Conservation (phyloP, 2,797 vertebrate genomes). For the Fistularia commersonii region DNA sequence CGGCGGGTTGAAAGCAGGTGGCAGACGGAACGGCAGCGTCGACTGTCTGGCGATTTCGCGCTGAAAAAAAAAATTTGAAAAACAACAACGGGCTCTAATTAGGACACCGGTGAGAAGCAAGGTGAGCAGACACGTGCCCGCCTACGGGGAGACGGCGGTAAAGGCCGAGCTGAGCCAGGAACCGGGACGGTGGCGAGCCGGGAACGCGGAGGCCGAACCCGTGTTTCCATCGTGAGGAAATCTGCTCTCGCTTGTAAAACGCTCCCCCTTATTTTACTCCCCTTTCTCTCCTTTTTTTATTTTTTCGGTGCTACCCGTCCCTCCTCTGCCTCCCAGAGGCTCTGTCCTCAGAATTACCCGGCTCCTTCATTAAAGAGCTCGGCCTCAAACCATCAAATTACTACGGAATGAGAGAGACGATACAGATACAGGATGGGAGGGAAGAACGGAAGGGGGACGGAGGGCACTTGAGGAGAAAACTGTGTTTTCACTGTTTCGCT, state of each 20-base stretch:
- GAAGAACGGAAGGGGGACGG: slow-evolving; percentile 11
- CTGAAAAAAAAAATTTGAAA: too few species aligned
- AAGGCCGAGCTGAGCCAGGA: too few species aligned
- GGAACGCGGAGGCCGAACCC: too few species aligned
- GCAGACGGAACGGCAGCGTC: slow-evolving; percentile 17
- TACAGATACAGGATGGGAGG: too few species aligned
- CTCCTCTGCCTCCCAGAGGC: slow-evolving; percentile 43
- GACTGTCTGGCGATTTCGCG: slow-evolving; percentile 22
- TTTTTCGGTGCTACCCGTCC: slow-evolving; percentile 26
- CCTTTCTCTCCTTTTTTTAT: slow-evolving; percentile 18
- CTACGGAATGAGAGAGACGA: too few species aligned
- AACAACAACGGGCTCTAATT: slow-evolving; percentile 51
- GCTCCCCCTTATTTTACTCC: slow-evolving; percentile 29
- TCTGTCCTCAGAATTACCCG: slow-evolving; percentile 63
- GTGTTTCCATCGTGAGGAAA: slow-evolving; percentile 22
- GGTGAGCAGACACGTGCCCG: too few species aligned
- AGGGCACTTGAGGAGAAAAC: slow-evolving; percentile 29
- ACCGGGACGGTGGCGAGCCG: too few species aligned
- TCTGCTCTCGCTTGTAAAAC: slow-evolving; percentile 26
- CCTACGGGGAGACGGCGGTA: too few species aligned
- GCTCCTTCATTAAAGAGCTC: slow-evolving; percentile 65
- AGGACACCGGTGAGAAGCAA: slow-evolving; percentile 40
- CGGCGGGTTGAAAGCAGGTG: slow-evolving; percentile 46
- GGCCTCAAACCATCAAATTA: slow-evolving; percentile 60
- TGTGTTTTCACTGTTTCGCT: slow-evolving; percentile 35